A percentile compares a stretch with the other conserved stretches of the same genome.
phyloP scores from a whole-genome alignment of 2,797 vertebrate genomes.

The Microhierax caerulescens region DNA sequence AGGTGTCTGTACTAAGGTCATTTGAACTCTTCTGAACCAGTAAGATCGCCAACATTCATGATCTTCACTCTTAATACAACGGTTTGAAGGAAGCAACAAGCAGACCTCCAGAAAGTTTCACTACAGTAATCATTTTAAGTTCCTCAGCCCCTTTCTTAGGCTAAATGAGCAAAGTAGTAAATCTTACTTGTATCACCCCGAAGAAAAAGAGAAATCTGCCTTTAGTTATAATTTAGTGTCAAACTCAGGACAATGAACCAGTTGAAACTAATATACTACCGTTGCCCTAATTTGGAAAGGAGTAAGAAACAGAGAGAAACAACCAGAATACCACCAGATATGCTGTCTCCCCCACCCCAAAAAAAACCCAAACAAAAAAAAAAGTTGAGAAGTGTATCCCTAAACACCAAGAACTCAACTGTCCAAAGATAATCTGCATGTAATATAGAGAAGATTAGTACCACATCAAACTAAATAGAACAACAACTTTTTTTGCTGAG shows the following conservation, averaged over 20 bases:
- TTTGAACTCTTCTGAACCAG: neutral
- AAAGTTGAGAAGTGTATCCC: neutral
- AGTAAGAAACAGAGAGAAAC: neutral
- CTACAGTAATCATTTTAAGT: neutral
- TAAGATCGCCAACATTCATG: neutral
- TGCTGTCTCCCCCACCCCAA: neutral
- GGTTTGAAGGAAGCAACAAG: neutral
- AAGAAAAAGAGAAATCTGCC: neutral
- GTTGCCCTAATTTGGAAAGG: neutral
- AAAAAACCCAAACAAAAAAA: neutral
- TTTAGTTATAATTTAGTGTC: neutral
- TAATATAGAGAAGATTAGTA: neutral
- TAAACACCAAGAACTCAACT: neutral
- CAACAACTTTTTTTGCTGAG: neutral
- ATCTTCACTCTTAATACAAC: neutral
- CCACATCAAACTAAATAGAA: neutral
- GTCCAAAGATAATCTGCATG: neutral
- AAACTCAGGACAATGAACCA: neutral
- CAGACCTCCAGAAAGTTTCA: neutral
- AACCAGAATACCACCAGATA: neutral
- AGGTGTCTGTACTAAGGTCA: neutral
- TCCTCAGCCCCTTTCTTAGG: neutral
- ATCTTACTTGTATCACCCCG: neutral
- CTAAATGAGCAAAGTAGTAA: neutral
- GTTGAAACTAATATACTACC: neutral